Evolutionary conservation across 2,113 vertebrate species (phyloP), one percentile per base, ranked within the genome.

Genomic region (Brachypodius melanocephalos): DNA sequence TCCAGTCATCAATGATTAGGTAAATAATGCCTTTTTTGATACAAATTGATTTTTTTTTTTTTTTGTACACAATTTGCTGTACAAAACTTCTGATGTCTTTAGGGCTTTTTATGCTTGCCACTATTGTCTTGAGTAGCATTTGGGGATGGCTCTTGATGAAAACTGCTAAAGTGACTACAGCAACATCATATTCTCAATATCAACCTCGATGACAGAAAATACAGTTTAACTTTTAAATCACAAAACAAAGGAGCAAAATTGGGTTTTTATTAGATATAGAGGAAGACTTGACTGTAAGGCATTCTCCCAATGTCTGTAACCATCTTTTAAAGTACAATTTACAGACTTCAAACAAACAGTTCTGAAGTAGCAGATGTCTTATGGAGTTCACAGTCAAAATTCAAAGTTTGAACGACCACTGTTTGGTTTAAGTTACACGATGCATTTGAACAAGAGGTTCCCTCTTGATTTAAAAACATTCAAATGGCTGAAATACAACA

Each of bases 1-100:
- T 85, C 62, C 62, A 65, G 36, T 66, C 42, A 69, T 4, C 9
- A 82, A 75, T 55, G 14, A 66, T 62, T 68, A 92, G 46, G 34
- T 54, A 83, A 91, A 95, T 69, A 80, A 94, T 67, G n/a, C 10
- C 9, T 61, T 83, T 95, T 73, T 57, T 71, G 46, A 87, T 63
- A 71, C 8, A 62, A 86, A 69, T 42, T 45, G 22, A 62, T 43
- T 71, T 75, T 40, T 91, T 91, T n/a, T n/a, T n/a, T n/a, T 42
- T 91, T 91, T n/a, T 45, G 12, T 40, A 43, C 20, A 63, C 51
- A 63, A 63, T 58, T 38, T 81, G 13, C 43, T 46, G 36, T 21
- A 87, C 36, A 78, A 51, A 89, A 74, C 58, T 87, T 86, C 0
- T 32, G 6, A 25, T 12, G 8, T 12, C 81, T 81, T 40, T 46